Conservation (phyloP, 2,888 invertebrate genomes). For the Lasioglossum villosulum region DNA sequence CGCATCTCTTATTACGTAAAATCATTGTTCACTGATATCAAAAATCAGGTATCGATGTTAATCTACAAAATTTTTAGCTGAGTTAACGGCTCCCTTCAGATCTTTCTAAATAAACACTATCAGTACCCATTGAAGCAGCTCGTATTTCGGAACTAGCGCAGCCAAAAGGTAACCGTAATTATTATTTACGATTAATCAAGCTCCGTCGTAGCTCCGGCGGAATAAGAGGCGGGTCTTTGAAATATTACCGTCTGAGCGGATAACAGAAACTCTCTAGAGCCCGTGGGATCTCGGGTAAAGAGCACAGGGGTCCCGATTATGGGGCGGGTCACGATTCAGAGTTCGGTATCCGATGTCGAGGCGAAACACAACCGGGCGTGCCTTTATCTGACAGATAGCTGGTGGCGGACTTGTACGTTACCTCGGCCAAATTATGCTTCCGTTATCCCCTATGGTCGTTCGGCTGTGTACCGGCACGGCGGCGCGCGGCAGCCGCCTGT, state of each 20-base stretch:
- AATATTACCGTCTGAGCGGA: conserved; percentile 1
- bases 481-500: conserved; percentile 19
- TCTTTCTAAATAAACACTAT: background rate
- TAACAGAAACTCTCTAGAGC: background rate
- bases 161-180: background rate
- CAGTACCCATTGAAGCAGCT: background rate
- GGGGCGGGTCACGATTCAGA: conserved; percentile 21
- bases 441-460: conserved; percentile 45
- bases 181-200: background rate
- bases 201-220: background rate
- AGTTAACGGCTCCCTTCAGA: background rate
- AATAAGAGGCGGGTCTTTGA: conserved; percentile 15
- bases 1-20: too few relatives aligned
- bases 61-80: too few relatives aligned
- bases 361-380: conserved; percentile 61
- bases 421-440: conserved; percentile 71
- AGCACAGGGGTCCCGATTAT: conserved; percentile 3
- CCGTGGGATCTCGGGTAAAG: background rate
- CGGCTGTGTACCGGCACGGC: conserved; percentile 32
- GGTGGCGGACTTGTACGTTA: conserved; percentile 67
- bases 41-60: too few relatives aligned
- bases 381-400: conserved; percentile 73
- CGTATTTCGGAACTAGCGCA: background rate
- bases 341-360: conserved; percentile 54
- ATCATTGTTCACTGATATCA: too few relatives aligned